Percentiles rank a stretch among this genome's conserved stretches.
These are phyloP conservation scores for Leiothrix lutea DNA, from an alignment of 2,113 vertebrate species.

Conservation along the genomic window DNA sequence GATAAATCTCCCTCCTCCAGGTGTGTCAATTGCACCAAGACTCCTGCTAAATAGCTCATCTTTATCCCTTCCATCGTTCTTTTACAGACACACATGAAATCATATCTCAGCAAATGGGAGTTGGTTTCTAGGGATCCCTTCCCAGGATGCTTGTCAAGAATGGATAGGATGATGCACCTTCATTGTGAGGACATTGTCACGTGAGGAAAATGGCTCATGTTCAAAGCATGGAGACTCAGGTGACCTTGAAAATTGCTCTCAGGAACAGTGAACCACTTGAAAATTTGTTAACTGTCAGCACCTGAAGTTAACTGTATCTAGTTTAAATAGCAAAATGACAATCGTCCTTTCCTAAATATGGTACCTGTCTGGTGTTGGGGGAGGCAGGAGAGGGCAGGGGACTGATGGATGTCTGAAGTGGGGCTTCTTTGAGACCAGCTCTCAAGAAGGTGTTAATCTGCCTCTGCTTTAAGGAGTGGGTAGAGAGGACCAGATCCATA, in stretches of 20 bases:
- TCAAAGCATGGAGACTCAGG: neutral
- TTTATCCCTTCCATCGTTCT: neutral
- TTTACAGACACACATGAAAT: neutral
- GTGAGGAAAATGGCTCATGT: neutral
- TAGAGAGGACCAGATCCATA: neutral
- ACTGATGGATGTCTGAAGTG: neutral
- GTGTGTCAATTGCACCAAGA: neutral
- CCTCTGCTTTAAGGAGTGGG: neutral
- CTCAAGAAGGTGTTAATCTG: neutral
- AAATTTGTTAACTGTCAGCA: neutral
- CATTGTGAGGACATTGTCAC: neutral
- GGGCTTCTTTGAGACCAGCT: neutral
- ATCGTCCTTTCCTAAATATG: neutral
- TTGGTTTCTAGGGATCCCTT: neutral
- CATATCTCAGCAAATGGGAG: neutral
- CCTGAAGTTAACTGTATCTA: neutral
- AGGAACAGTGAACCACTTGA: neutral
- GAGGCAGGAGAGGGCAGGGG: neutral
- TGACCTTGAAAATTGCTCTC: neutral
- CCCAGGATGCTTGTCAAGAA: neutral
- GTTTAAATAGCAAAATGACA: neutral
- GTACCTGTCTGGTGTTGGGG: neutral
- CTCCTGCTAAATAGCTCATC: neutral
- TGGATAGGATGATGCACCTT: neutral
- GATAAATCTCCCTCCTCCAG: neutral